Evolutionary conservation across 2,888 invertebrate genomes (phyloP).

Genomic region (Euplagia quadripunctaria): DNA sequence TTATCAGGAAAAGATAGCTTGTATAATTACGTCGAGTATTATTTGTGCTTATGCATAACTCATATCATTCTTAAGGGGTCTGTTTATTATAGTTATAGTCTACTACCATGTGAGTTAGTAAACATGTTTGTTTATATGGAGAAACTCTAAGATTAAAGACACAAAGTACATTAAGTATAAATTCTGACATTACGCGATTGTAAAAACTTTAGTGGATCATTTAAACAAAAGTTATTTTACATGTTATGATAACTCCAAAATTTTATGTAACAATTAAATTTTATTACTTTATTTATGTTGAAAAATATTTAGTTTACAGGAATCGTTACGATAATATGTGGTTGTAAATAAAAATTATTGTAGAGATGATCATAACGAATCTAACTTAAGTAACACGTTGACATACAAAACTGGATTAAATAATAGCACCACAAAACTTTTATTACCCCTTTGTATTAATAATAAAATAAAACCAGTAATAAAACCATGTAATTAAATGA

Average conservation of each 20-base stretch:
- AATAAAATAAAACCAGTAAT: no score
- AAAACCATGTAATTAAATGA: no score
- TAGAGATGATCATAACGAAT: no score
- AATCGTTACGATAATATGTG: neutral
- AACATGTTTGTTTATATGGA: neutral
- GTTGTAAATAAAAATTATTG: neutral
- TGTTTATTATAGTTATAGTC: neutral
- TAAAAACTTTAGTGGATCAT: slow-evolving; percentile 2
- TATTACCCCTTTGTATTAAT: neutral
- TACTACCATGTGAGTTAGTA: neutral
- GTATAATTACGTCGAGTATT: slow-evolving; percentile 26
- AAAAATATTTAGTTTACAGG: neutral
- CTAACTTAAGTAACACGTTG: no score
- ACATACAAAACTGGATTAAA: neutral
- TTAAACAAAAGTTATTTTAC: slow-evolving; percentile 6
- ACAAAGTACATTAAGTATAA: neutral
- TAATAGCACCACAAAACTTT: neutral
- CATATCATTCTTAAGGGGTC: neutral
- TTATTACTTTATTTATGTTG: slow-evolving; percentile 12
- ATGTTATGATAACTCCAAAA: slow-evolving; percentile 10
- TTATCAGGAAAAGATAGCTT: slow-evolving; percentile 44
- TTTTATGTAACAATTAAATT: slow-evolving; percentile 12
- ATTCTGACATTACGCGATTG: neutral
- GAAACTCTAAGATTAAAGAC: neutral
- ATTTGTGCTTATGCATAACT: neutral